Base-by-base conservation (phyloP, 2,888 invertebrate species). In the Chrysopilus asiliformis region DNA sequence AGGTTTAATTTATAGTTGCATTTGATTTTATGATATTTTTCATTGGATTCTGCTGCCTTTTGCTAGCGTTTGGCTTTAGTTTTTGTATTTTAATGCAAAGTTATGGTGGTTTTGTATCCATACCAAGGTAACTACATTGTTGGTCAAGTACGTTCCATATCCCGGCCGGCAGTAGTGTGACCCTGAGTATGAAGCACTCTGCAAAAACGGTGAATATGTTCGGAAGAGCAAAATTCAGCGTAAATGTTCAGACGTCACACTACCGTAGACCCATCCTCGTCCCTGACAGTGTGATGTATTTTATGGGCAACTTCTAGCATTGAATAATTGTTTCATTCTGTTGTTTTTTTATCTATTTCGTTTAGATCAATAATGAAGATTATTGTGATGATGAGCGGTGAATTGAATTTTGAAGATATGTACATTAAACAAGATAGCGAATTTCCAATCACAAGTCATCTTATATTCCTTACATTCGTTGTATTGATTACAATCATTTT, bases 301-400 rank as follows among this genome's bases (percentile, higher is more conserved):
- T n/a, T n/a, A n/a, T n/a, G n/a, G n/a, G n/a, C n/a, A n/a, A n/a
- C n/a, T n/a, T n/a, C n/a, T n/a, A n/a, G n/a, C n/a, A n/a, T n/a
- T n/a, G n/a, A n/a, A n/a, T n/a, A n/a, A n/a, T n/a, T n/a, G n/a
- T n/a, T n/a, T n/a, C n/a, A n/a, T n/a, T n/a, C n/a, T n/a, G n/a
- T n/a, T n/a, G n/a, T n/a, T n/a, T n/a, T n/a, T n/a, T n/a, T n/a
- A n/a, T n/a, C n/a, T n/a, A n/a, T n/a, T n/a, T n/a, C n/a, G n/a
- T 34, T 16, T 25, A 55, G 57, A 51, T 53, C 58, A 0, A 52
- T 85, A 1, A 62, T 86, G 2, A 85, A 86, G 61, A 81, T 83
- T 0, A 72, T 86, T 10, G 79, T 85, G 49, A 86, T 87, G 86
- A 84, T 87, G 85, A 80, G 83, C 0, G 86, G 86, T 0, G 86